phyloP scores from a whole-genome alignment of 1,140 invertebrate species.

The Drosophila lini region DNA sequence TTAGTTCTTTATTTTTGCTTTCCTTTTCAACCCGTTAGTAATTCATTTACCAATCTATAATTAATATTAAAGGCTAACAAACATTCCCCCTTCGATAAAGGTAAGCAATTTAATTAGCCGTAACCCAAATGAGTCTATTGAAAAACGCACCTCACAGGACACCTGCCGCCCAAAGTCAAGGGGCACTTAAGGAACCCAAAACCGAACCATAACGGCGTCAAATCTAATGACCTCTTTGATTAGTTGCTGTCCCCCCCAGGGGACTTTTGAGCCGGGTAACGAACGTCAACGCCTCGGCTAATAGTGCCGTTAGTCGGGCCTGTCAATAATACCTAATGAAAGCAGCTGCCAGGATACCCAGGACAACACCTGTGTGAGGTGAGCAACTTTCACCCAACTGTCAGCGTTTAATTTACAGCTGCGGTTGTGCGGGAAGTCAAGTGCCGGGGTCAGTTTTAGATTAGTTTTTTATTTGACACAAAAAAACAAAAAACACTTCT shows the following conservation, averaged over 20 bases:
- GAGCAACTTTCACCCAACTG: conserved; percentile 65
- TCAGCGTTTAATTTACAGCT: conserved; percentile 79
- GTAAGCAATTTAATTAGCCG: conserved; percentile 45
- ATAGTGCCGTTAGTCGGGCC: conserved; percentile 71
- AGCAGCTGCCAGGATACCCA: conserved; percentile 63
- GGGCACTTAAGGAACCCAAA: conserved; percentile 37
- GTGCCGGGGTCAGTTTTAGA: conserved; percentile 72
- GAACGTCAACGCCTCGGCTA: conserved; percentile 73
- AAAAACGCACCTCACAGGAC: conserved; percentile 32
- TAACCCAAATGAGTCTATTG: conserved; percentile 57
- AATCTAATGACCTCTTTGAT: conserved; percentile 79
- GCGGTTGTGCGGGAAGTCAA: conserved; percentile 62
- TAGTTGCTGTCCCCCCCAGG: conserved; percentile 52
- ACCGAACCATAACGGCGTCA: conserved; percentile 41
- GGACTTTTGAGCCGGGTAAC: conserved; percentile 61
- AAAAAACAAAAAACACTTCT: conserved; percentile 2
- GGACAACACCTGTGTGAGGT: conserved; percentile 40
- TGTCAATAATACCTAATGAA: conserved; percentile 79
- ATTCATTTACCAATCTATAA: conserved; percentile 4
- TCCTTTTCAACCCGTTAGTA: neutral
- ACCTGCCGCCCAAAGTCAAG: conserved; percentile 50
- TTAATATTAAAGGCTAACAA: conserved; percentile 2
- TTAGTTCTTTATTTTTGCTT: neutral
- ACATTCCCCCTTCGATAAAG: conserved; percentile 3
- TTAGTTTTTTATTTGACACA: conserved; percentile 65